These are phyloP conservation scores for Daboia siamensis DNA, from an alignment of 2,113 vertebrate species.

Conservation along the genomic window DNA sequence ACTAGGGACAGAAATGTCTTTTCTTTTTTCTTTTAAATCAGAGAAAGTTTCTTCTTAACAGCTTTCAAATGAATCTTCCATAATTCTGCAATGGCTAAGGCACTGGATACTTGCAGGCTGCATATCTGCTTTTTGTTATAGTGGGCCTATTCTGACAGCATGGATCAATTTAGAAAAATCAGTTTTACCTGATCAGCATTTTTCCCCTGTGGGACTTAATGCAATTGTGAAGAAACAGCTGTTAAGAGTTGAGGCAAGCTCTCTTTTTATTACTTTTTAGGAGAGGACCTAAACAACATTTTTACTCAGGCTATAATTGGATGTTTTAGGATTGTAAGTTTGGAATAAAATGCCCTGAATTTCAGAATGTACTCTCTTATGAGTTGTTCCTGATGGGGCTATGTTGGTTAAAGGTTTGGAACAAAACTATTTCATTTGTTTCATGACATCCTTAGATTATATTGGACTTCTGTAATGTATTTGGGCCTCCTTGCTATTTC, in stretches of 20 bases:
- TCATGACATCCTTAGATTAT: background rate
- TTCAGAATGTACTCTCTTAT: background rate
- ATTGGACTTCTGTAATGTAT: background rate
- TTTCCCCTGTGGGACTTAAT: background rate
- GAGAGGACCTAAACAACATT: background rate
- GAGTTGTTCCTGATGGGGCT: background rate
- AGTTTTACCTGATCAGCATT: background rate
- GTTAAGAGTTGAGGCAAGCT: background rate
- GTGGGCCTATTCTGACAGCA: background rate
- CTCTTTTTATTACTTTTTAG: background rate
- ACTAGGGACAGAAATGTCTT: background rate
- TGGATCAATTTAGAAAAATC: background rate
- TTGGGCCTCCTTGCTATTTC: background rate
- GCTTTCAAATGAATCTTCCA: background rate
- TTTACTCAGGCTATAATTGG: background rate
- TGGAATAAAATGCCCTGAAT: background rate
- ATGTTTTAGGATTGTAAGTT: background rate
- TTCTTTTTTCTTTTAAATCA: background rate
- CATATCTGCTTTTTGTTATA: no score
- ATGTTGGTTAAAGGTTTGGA: background rate
- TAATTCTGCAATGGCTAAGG: background rate
- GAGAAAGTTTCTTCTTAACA: background rate
- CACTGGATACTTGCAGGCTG: background rate
- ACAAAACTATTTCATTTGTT: background rate
- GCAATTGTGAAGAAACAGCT: background rate